Conservation (phyloP, 2,797 vertebrate species). For the Pampus argenteus region DNA sequence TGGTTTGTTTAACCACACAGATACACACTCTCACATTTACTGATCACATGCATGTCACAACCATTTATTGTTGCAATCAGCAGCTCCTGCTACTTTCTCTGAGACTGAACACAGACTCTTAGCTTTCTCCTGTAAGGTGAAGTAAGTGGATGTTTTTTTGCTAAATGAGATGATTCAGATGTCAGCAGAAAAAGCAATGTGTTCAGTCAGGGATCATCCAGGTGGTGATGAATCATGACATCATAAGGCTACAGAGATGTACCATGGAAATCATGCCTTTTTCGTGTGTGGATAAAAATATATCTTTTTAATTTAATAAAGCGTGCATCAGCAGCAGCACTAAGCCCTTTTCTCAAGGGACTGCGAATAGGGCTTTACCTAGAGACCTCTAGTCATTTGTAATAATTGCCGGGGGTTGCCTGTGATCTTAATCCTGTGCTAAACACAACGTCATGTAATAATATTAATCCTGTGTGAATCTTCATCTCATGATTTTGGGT, state of each 20-base stretch:
- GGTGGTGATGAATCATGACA: not conserved
- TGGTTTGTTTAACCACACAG: conserved; percentile 12
- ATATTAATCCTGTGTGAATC: too few species aligned
- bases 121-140: conserved; percentile 5
- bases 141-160: not conserved
- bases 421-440: too few species aligned
- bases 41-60: conserved; percentile 25
- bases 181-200: not conserved
- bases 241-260: not conserved
- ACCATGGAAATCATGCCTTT: conserved; percentile 2
- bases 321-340: not conserved
- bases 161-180: conserved; percentile 5
- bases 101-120: conserved; percentile 3
- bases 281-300: not conserved
- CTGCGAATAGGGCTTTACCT: too few species aligned
- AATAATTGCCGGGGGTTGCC: too few species aligned
- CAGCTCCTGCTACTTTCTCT: conserved; percentile 14
- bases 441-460: too few species aligned
- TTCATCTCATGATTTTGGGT: too few species aligned
- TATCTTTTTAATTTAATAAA: not conserved
- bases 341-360: too few species aligned
- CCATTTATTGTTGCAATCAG: conserved; percentile 15
- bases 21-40: conserved; percentile 13
- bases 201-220: conserved; percentile 12
- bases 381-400: too few species aligned